Evolutionary conservation across 2,797 vertebrate genomes (phyloP), one percentile per base, ranked within the genome.

Genomic region (Poecilia gillii): DNA sequence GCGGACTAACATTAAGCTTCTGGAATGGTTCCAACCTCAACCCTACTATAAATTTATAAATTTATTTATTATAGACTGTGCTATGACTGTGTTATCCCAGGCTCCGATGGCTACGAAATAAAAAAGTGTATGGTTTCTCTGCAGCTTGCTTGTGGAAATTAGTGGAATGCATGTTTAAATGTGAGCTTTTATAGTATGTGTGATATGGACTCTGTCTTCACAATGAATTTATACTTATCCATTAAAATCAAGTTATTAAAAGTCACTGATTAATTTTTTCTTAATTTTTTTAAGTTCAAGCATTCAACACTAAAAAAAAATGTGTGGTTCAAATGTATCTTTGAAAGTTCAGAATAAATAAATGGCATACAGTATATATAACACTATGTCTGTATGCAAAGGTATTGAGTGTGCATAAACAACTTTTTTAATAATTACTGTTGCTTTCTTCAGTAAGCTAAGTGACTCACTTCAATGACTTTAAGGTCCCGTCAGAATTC

Each of bases 401-500:
- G 11, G 0, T 45, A 77, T 73, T 7, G 43, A 43, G 36, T 4
- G 4, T 25, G 5, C 66, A n/a, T 7, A 39, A 39, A 11, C 28
- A 33, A 28, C 2, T 28, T 80, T 72, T 18, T 39, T 62, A 13
- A 55, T 12, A n/a, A 4, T 64, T 8, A 6, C 12, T 41, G 33
- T 57, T 23, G 2, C 41, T 76, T 77, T 76, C 6, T 51, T 25
- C 33, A 0, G 28, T 46, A 57, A 71, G 66, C 33, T 59, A 7
- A 47, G 41, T 62, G 33, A 39, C 0, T 31, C 23, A 20, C 13
- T 25, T 6, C 43, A 75, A 59, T 77, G 75, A 77, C 76, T 43
- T 13, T 43, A 82, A 74, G 76, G 79, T 85, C 66, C 73, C 11
- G 43, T 85, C 33, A 84, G 31, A 83, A 81, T 78, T 28, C n/a